A percentile compares a stretch with the other conserved stretches of the same genome.
phyloP scores from a whole-genome alignment of 2,797 vertebrate species.

The Decapterus maruadsi region DNA sequence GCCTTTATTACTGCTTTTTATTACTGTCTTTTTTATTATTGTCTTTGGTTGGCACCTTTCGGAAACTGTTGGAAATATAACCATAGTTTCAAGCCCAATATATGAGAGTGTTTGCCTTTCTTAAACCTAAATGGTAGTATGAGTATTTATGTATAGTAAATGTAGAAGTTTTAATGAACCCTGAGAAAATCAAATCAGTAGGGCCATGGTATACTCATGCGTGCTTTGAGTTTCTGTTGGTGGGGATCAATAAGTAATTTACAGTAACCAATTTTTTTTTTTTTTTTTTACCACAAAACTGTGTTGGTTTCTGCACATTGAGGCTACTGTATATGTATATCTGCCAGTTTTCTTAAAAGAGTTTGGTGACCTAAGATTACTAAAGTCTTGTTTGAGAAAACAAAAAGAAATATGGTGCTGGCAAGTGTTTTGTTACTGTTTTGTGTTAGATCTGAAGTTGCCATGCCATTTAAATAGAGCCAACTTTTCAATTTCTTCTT shows the following conservation, averaged over 20 bases:
- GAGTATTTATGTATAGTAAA: no score
- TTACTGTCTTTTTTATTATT: background rate
- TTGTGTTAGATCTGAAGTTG: background rate
- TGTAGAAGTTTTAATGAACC: background rate
- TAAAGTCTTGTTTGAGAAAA: background rate
- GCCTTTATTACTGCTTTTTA: background rate
- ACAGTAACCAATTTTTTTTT: background rate
- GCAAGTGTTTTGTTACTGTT: background rate
- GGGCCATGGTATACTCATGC: no score
- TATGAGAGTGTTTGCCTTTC: background rate
- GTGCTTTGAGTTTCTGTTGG: background rate
- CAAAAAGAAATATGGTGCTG: background rate
- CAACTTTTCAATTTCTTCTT: background rate
- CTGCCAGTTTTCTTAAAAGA: background rate
- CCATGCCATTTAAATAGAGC: background rate
- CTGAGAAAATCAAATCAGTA: background rate
- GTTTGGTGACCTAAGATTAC: background rate
- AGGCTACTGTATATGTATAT: no score
- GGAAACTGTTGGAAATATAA: background rate
- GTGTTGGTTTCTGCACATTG: background rate
- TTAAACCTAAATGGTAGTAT: background rate
- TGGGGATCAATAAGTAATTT: background rate
- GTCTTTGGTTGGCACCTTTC: background rate
- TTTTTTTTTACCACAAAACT: background rate
- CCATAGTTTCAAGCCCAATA: background rate